A percentile compares a stretch with the other conserved stretches of the same genome.
These are phyloP conservation scores for Mus pahari DNA, from an alignment of 2,113 vertebrate genomes.

Conservation along the genomic window DNA sequence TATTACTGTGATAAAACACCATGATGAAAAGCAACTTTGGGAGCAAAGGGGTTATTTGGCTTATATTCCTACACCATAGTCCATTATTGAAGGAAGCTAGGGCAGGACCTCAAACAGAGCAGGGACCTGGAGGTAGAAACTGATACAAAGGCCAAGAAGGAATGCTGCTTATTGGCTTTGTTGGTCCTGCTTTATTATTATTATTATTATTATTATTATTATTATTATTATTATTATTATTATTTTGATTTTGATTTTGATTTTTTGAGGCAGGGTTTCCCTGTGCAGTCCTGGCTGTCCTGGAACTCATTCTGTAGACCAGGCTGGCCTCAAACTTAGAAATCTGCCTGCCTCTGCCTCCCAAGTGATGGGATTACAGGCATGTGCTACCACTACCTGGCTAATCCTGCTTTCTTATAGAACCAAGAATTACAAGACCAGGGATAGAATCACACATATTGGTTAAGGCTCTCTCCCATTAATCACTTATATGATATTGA, in stretches of 20 bases:
- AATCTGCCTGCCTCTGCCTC: no score
- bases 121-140: neutral
- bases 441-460: neutral
- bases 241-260: no score
- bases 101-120: no score
- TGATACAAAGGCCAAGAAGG: neutral
- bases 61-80: neutral
- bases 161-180: neutral
- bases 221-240: no score
- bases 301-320: no score
- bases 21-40: neutral
- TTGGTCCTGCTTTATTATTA: neutral
- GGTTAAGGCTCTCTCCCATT: neutral
- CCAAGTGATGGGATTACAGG: no score
- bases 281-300: no score
- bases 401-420: neutral
- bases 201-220: no score
- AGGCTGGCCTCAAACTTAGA: no score
- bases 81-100: neutral
- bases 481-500: neutral
- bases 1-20: neutral
- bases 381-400: no score
- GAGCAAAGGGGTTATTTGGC: neutral
- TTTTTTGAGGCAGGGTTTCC: no score
- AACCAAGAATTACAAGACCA: neutral